Evolutionary conservation across 2,113 vertebrate species (phyloP), one percentile per base, ranked within the genome.

Genomic region (Ctenomys sociabilis): DNA sequence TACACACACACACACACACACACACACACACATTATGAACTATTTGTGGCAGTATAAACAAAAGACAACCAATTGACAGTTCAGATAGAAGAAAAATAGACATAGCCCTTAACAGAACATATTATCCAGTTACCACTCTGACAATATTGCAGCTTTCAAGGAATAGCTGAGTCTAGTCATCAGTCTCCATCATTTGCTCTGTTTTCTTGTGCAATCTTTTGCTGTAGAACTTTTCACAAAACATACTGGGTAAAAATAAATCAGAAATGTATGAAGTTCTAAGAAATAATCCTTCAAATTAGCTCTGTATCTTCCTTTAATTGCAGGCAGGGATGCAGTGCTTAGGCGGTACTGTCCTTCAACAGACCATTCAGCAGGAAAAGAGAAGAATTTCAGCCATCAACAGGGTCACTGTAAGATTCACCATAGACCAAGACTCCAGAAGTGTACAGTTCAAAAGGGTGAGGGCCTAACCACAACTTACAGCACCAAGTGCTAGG

Each of bases 111-210:
- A 96, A 97, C 78, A 96, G 82, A 96, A 98, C 35, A 7, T 40
- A 97, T 96, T 94, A 97, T 92, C 95, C 84, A 64, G 93, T 96
- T 96, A 96, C 88, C 40, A n/a, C 73, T 90, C 72, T 97, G 93
- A 94, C 85, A 95, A 95, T 97, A 95, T 90, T 97, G 93, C 78
- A 0, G 49, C 95, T 97, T 95, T 96, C 88, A 96, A 70, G 90
- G 87, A 97, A 90, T 90, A 94, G 88, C 93, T 96, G 88, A 96
- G 92, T 96, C 83, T 68, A 95, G 93, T 86, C 87, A 95, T 96
- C 95, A 88, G 37, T 97, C 96, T 94, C 93, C 57, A 96, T 97
- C 95, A 97, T 96, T 77, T 95, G 84, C 87, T 96, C 90, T 94
- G 32, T 91, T 97, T 96, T 95, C 90, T 96, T 90, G 88, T 94